A percentile compares a stretch with the other conserved stretches of the same genome.
These are phyloP conservation scores for Polypedilum pembai DNA, from an alignment of 1,140 invertebrate species.

Conservation along the genomic window DNA sequence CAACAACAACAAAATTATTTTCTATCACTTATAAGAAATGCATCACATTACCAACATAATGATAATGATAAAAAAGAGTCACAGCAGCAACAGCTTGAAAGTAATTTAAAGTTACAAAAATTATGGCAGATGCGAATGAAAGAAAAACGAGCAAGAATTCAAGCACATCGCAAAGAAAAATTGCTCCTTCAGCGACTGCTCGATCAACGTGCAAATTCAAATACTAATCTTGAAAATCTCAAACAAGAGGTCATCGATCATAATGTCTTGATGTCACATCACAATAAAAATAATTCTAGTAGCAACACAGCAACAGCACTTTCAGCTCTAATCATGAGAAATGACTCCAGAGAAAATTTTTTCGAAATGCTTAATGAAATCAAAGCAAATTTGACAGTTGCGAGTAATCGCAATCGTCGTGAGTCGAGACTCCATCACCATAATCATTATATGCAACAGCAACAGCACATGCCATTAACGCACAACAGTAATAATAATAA, in stretches of 20 bases:
- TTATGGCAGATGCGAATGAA: neutral
- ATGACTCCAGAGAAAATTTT: conserved; percentile 31
- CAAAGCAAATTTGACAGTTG: conserved; percentile 32
- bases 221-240: neutral
- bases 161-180: conserved; percentile 13
- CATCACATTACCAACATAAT: conserved; percentile 22
- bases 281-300: neutral
- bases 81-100: neutral
- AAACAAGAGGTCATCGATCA: neutral
- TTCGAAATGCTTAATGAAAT: conserved; percentile 34
- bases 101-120: conserved; percentile 20
- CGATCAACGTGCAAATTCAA: neutral
- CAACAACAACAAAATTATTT: neutral
- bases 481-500: conserved; percentile 35
- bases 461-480: conserved; percentile 32
- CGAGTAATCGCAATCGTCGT: conserved; percentile 26
- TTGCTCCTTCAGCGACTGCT: neutral
- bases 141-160: conserved; percentile 23
- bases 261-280: neutral
- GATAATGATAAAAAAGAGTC: neutral
- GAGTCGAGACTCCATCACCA: conserved; percentile 31
- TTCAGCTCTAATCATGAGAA: neutral
- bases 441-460: conserved; percentile 7
- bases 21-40: neutral
- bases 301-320: neutral